Percentiles rank a stretch among this genome's conserved stretches.
phyloP scores from a whole-genome alignment of 2,888 invertebrate species.

The Sarcophaga variegata region DNA sequence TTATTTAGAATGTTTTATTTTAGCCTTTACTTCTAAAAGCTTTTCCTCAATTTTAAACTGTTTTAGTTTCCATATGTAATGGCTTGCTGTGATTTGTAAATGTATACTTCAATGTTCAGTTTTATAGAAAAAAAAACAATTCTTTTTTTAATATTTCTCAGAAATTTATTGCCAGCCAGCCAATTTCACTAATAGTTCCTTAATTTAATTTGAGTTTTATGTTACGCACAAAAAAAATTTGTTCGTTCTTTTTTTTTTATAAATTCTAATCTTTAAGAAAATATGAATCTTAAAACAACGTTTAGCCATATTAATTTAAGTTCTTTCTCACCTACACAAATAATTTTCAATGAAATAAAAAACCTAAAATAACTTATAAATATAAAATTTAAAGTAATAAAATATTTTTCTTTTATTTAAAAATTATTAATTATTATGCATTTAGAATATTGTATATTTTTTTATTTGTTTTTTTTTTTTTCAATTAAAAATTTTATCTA shows the following conservation, averaged over 20 bases:
- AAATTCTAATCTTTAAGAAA: slow-evolving; percentile 3
- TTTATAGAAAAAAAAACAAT: not conserved
- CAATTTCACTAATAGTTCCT: not conserved
- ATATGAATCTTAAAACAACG: slow-evolving; percentile 8
- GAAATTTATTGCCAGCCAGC: slow-evolving; percentile 24
- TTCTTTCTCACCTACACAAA: slow-evolving; percentile 23
- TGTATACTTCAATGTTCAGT: slow-evolving; percentile 32
- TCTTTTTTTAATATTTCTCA: not conserved
- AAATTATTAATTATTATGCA: slow-evolving; percentile 32
- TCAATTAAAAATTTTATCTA: slow-evolving; percentile 40
- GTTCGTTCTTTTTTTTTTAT: not conserved
- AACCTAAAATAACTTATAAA: not conserved
- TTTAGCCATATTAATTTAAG: slow-evolving; percentile 54
- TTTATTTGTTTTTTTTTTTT: slow-evolving; percentile 56
- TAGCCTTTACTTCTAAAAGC: no score
- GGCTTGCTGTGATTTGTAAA: slow-evolving; percentile 71
- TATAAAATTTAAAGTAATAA: slow-evolving; percentile 10
- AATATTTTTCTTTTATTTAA: slow-evolving; percentile 25
- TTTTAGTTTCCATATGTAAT: slow-evolving; percentile 10
- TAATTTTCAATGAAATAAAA: not conserved
- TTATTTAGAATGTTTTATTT: no score
- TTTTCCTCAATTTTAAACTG: no score
- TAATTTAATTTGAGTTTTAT: not conserved
- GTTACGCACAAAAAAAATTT: not conserved
- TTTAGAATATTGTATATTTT: slow-evolving; percentile 40